Evolutionary conservation across 2,888 invertebrate species (phyloP), one percentile per base, ranked within the genome.

Genomic region (Aquatica leii): DNA sequence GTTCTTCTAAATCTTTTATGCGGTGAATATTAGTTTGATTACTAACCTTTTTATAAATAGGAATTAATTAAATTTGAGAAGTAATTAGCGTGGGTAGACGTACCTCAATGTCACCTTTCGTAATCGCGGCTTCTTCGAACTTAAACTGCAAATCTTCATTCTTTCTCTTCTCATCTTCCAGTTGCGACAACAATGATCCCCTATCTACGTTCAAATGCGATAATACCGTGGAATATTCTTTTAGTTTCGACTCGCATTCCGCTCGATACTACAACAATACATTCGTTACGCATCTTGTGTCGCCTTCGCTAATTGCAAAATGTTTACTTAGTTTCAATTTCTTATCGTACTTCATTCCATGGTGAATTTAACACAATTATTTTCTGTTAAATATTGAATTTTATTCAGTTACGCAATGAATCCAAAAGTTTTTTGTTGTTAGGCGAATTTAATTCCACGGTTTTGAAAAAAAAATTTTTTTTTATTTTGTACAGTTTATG

Each of bases 141-240:
- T 92, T 86, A 79, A 97, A 97, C 82, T 94, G 90, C 65, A 97
- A 85, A 81, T 97, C 97, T 83, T 97, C 96, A 3, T 91, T 88
- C 81, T 90, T 93, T 76, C 91, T 89, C 71, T 85, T 86, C 75
- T 94, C 94, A 72, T 93, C 93, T 60, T 92, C 91, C 68, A 95
- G 80, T 74, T 89, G 87, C 65, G 86, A 83, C 69, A 84, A 82
- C 62, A 93, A 81, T 56, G 84, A 84, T 60, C 83, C 83, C 68
- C 86, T 78, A 69, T 88, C 86, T 8, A 80, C 76, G 72, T 87
- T 86, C 12, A 90, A 81, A 73, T 87, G 84, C 54, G 81, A 70
- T 70, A 85, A 48, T 73, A 80, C 70, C 65, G 78, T 81, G 74
- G 89, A 84, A 65, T 87, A 87, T 62, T 88, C 84, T 65, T 83